Percentiles rank a stretch among this genome's conserved stretches.
Evolutionary conservation across 2,888 invertebrate genomes (phyloP).

Genomic region (Drosophila cracens): DNA sequence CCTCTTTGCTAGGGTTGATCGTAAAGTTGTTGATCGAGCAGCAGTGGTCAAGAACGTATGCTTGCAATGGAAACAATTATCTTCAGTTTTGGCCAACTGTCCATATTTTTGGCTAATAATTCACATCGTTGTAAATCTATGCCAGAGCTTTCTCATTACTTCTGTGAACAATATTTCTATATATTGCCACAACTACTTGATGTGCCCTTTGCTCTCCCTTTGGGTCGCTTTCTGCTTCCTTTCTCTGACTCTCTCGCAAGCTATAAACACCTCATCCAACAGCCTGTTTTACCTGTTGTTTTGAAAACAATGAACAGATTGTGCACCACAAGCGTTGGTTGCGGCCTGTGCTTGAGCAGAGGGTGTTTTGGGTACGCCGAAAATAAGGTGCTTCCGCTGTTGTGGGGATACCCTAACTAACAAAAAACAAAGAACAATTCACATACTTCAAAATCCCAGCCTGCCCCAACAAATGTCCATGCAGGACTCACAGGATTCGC

Average conservation of each 20-base stretch:
- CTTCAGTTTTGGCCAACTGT: not conserved
- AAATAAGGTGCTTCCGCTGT: conserved; percentile 71
- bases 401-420: conserved; percentile 10
- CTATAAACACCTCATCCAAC: conserved; percentile 24
- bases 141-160: rapidly evolving
- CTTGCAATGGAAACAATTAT: not conserved
- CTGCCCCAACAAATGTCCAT: conserved; percentile 16
- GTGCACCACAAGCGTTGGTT: conserved; percentile 39
- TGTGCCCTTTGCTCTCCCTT: not conserved
- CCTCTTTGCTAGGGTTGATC: conserved; percentile 14
- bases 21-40: not conserved
- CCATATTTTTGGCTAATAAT: not conserved
- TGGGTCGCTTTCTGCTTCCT: conserved; percentile 3
- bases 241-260: not conserved
- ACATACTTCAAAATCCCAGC: conserved; percentile 3
- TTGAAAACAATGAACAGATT: conserved; percentile 73
- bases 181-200: conserved; percentile 10
- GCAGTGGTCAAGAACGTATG: not conserved
- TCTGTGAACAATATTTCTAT: not conserved
- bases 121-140: rapidly evolving
- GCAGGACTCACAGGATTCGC: conserved; percentile 23
- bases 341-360: conserved; percentile 11
- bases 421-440: not conserved
- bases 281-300: conserved; percentile 58
- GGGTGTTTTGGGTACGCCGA: conserved; percentile 25